A percentile compares a stretch with the other conserved stretches of the same genome.
phyloP scores from a whole-genome alignment of 2,888 invertebrate genomes.

The Hymenopus coronatus region DNA sequence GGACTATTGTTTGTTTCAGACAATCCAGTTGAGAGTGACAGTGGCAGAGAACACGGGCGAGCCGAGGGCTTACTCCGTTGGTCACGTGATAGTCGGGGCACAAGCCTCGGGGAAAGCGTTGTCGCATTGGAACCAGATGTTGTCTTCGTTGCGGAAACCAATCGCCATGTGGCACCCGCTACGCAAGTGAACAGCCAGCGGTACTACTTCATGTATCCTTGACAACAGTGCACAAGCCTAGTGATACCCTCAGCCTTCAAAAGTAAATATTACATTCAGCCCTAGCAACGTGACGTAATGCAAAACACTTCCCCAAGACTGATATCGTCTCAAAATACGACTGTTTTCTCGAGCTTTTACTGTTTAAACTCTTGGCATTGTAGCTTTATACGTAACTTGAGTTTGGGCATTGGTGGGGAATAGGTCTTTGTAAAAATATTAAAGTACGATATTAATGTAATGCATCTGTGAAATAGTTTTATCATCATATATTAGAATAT shows the following conservation, averaged over 20 bases:
- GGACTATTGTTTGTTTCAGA: slow-evolving; percentile 51
- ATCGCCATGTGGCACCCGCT: slow-evolving; percentile 84
- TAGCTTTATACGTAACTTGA: too few relatives aligned
- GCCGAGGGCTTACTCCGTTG: slow-evolving; percentile 63
- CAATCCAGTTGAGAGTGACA: slow-evolving; percentile 68
- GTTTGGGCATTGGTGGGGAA: too few relatives aligned
- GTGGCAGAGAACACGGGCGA: slow-evolving; percentile 51
- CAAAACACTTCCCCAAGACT: too few relatives aligned
- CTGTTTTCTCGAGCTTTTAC: too few relatives aligned
- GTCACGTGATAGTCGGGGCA: slow-evolving; percentile 76
- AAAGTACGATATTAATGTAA: too few relatives aligned
- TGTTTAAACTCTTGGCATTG: too few relatives aligned
- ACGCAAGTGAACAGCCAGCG: slow-evolving; percentile 44
- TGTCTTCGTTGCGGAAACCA: slow-evolving; percentile 73
- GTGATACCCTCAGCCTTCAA: not conserved
- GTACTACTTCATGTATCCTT: not conserved
- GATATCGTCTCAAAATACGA: too few relatives aligned
- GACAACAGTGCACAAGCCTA: not conserved
- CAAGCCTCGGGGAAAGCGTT: slow-evolving; percentile 69
- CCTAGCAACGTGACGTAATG: too few relatives aligned
- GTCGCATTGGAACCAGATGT: slow-evolving; percentile 82
- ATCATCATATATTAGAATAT: too few relatives aligned
- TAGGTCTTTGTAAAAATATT: too few relatives aligned
- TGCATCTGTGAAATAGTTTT: too few relatives aligned
- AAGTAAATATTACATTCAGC: not conserved